Percentiles rank a stretch among this genome's conserved stretches.
Conservation (phyloP, 2,888 invertebrate species). For the Synanthedon formicaeformis region DNA sequence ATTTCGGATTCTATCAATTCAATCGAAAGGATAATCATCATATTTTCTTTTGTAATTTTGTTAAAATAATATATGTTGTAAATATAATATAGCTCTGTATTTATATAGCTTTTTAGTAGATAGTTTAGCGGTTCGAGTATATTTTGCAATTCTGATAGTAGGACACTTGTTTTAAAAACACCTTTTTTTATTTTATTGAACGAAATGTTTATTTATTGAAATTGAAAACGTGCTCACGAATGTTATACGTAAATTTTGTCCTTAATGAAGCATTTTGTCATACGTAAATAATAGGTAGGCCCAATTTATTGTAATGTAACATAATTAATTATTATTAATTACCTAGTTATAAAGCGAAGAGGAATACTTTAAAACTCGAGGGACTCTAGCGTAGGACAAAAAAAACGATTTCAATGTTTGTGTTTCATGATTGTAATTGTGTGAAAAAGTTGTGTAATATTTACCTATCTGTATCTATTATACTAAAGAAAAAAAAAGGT, state of each 20-base stretch:
- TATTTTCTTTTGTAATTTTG: constrained; percentile 34
- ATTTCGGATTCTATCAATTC: neutral
- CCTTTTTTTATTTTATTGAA: constrained; percentile 14
- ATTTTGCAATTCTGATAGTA: constrained; percentile 25
- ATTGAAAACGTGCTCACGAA: constrained; percentile 53
- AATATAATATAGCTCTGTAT: constrained; percentile 32
- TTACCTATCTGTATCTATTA: constrained; percentile 51
- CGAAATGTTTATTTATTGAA: neutral
- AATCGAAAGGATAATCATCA: constrained; percentile 47
- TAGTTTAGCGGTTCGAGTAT: constrained; percentile 10
- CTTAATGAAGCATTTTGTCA: constrained; percentile 58
- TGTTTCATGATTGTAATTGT: constrained; percentile 65
- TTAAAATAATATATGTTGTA: constrained; percentile 44
- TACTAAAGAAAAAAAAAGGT: constrained; percentile 38
- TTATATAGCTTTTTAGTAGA: constrained; percentile 21
- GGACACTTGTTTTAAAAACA: constrained; percentile 41
- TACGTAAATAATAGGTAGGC: constrained; percentile 67
- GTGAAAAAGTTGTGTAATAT: constrained; percentile 62
- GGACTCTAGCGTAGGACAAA: constrained; percentile 47
- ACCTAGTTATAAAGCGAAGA: constrained; percentile 42
- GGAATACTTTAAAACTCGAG: constrained; percentile 57
- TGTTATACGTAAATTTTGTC: constrained; percentile 58
- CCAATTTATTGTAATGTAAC: constrained; percentile 66
- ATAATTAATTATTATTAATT: constrained; percentile 54
- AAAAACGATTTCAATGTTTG: constrained; percentile 57